Percentiles rank a stretch among this genome's conserved stretches.
Evolutionary conservation across 2,888 invertebrate species (phyloP).

Genomic region (Zaprionus obscuricornis): DNA sequence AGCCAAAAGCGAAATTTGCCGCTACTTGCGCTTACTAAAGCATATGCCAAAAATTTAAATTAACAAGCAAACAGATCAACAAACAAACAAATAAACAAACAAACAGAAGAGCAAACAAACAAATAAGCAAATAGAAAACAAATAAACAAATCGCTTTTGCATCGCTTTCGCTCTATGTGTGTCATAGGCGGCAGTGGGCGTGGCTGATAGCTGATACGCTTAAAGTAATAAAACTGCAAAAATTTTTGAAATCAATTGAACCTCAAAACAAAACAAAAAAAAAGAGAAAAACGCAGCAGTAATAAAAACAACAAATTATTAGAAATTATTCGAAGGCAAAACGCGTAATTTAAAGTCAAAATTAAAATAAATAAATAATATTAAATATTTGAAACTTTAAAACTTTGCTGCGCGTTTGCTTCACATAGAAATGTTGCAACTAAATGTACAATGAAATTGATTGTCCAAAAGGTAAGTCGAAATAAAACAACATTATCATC

Average conservation of each 20-base stretch:
- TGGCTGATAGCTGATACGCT: not conserved
- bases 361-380: no score
- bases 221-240: conserved; percentile 32
- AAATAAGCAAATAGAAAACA: conserved; percentile 13
- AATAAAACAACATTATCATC: not conserved
- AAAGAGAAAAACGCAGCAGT: conserved; percentile 2
- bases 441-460: conserved; percentile 84
- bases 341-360: no score
- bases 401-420: not conserved
- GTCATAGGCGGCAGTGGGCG: not conserved
- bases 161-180: conserved; percentile 1
- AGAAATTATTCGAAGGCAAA: no score
- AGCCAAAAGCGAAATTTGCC: conserved; percentile 48
- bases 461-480: conserved; percentile 82
- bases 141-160: conserved; percentile 28
- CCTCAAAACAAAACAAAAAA: not conserved
- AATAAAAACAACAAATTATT: not conserved
- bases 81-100: conserved; percentile 29
- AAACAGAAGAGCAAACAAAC: conserved; percentile 23
- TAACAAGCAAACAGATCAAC: conserved; percentile 53
- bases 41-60: conserved; percentile 50
- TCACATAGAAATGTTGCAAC: conserved; percentile 26
- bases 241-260: conserved; percentile 15
- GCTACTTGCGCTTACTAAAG: conserved; percentile 31
- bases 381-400: no score